These are phyloP conservation scores for Heliocidaris tuberculata DNA, from an alignment of 35 echinoderm and acorn worm genomes.

Conservation along the genomic window DNA sequence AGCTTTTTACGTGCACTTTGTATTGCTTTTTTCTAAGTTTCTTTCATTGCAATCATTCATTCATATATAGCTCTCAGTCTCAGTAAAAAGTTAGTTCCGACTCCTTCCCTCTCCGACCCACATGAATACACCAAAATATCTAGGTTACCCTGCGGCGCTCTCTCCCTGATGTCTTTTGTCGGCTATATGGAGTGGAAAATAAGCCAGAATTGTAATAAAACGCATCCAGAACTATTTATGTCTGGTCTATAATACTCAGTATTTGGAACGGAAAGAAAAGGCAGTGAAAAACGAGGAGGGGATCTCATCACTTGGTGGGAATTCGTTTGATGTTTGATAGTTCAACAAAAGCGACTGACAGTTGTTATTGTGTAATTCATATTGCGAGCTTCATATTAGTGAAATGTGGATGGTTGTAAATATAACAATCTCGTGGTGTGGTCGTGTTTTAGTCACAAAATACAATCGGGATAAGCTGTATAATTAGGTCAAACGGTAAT, in stretches of 20 bases:
- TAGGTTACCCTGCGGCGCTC: constrained; percentile 7
- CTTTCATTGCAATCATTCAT: not conserved
- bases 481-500: not conserved
- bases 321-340: not conserved
- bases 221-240: not conserved
- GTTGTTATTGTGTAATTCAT: not conserved
- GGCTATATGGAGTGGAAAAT: constrained; percentile 9
- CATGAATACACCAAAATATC: constrained; percentile 29
- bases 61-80: not conserved
- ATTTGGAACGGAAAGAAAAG: not conserved
- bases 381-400: not conserved
- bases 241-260: not conserved
- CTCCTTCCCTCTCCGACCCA: not conserved
- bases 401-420: not conserved
- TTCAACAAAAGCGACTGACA: constrained; percentile 1
- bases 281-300: not conserved
- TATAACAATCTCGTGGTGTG: not conserved
- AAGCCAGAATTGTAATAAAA: not conserved
- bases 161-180: constrained; percentile 6
- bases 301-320: not conserved
- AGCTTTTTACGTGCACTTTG: not conserved
- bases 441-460: not conserved
- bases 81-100: not conserved
- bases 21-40: not conserved
- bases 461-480: not conserved